These are phyloP conservation scores for Zaprionus davidi DNA, from an alignment of 1,140 invertebrate genomes.

Conservation along the genomic window DNA sequence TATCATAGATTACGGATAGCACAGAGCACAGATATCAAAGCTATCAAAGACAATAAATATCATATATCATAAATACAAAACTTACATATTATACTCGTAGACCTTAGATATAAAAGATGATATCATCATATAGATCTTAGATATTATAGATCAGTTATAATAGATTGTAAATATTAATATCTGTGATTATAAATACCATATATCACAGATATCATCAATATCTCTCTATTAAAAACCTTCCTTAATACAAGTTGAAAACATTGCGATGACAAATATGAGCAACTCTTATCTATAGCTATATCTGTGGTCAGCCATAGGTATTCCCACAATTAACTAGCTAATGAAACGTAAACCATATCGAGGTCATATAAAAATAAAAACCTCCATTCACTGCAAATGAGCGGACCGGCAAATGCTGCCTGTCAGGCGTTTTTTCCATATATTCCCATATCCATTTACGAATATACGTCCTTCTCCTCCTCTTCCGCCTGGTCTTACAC, in stretches of 20 bases:
- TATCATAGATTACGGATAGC: too few relatives aligned
- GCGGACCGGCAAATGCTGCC: neutral
- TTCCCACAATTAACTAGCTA: slow-evolving; percentile 6
- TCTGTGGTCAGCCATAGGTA: neutral
- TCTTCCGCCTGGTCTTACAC: neutral
- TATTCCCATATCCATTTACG: slow-evolving; percentile 4
- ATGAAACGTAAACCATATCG: slow-evolving; percentile 14
- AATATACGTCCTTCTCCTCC: neutral
- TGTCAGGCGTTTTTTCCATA: neutral
- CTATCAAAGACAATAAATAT: too few relatives aligned
- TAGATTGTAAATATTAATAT: too few relatives aligned
- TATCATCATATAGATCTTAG: too few relatives aligned
- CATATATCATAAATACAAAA: too few relatives aligned
- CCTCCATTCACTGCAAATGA: slow-evolving; percentile 8
- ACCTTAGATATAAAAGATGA: too few relatives aligned
- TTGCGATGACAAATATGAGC: neutral
- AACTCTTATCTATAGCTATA: neutral
- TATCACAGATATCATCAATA: too few relatives aligned
- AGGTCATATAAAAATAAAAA: slow-evolving; percentile 27
- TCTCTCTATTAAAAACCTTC: too few relatives aligned
- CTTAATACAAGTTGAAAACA: neutral
- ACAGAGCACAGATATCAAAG: too few relatives aligned
- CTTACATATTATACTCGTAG: too few relatives aligned
- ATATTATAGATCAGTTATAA: too few relatives aligned
- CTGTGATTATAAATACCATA: too few relatives aligned